phyloP scores from a whole-genome alignment of 2,113 vertebrate genomes.

The Rallus limicola region DNA sequence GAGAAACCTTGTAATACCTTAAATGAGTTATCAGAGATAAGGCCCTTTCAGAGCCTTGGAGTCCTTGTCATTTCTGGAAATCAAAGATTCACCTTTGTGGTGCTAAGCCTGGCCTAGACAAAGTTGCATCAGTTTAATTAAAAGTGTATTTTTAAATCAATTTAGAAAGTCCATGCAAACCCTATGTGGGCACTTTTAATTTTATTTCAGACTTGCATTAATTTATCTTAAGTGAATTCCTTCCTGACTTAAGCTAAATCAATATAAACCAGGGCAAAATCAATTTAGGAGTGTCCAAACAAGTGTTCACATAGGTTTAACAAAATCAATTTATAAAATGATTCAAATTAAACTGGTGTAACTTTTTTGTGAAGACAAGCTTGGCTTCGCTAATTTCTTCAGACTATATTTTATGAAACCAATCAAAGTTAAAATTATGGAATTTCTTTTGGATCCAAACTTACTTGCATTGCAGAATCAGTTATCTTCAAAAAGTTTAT shows the following conservation, averaged over 20 bases:
- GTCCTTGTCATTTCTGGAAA: not conserved
- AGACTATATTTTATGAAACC: not conserved
- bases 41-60: not conserved
- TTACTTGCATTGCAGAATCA: not conserved
- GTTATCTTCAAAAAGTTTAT: not conserved
- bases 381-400: slow-evolving; percentile 35
- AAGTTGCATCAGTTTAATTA: slow-evolving; percentile 35
- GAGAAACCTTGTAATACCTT: not conserved
- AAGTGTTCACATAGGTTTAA: slow-evolving; percentile 62
- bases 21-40: not conserved
- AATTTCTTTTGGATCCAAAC: not conserved
- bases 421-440: not conserved
- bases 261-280: slow-evolving; percentile 63
- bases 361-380: slow-evolving; percentile 20
- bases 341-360: slow-evolving; percentile 53
- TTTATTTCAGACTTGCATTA: slow-evolving; percentile 59
- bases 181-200: slow-evolving; percentile 35
- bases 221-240: slow-evolving; percentile 72
- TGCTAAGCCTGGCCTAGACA: not conserved
- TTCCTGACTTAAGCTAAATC: slow-evolving; percentile 67
- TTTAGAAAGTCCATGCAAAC: slow-evolving; percentile 33
- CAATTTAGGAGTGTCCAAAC: slow-evolving; percentile 68
- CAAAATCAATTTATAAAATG: slow-evolving; percentile 60
- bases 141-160: slow-evolving; percentile 48
- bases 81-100: not conserved